Evolutionary conservation across 2,113 vertebrate species (phyloP), one percentile per base, ranked within the genome.

Genomic region (Alces alces): DNA sequence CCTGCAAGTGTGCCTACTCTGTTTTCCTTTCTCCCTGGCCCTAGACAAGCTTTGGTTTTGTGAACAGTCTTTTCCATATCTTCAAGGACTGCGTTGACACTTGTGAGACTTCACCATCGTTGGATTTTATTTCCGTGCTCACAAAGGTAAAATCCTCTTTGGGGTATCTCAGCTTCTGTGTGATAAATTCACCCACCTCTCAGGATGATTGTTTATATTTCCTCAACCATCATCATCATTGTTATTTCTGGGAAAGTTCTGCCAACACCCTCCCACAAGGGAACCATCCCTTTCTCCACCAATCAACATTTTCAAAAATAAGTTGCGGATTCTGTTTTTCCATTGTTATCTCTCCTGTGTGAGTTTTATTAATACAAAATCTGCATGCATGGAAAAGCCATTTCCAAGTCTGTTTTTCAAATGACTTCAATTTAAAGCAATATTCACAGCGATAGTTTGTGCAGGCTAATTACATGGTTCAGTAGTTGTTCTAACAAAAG

Each of bases 21-120:
- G n/a, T 52, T 86, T 90, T 80, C 66, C 66, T 83, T 92, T 93
- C 8, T 3, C n/a, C 96, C 43, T 89, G 95, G 82, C 55, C 11
- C 86, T 98, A 99, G 99, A 99, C 99, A 98, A 99, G 99, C 98
- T 99, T 99, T 66, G 97, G 98, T 91, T 99, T 99, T 98, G 98
- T 99, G 90, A 99, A 98, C 93, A 98, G 96, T 64, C 98, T 99
- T 88, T 98, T 99, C 70, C 96, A 90, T 60, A 98, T 97, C 80
- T 98, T 99, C 91, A 99, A 99, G 97, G 97, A 98, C 73, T 98
- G 98, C 0, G 15, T 99, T 97, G 98, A 97, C 27, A 94, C 98
- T 54, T 89, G 97, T 16, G 97, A 98, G 52, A 70, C 97, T n/a
- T 95, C 96, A 39, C 97, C 84, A 76, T 92, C 98, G 28, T 47